Conservation (phyloP, 2,888 invertebrate species). For the Lasioglossum villosulum region DNA sequence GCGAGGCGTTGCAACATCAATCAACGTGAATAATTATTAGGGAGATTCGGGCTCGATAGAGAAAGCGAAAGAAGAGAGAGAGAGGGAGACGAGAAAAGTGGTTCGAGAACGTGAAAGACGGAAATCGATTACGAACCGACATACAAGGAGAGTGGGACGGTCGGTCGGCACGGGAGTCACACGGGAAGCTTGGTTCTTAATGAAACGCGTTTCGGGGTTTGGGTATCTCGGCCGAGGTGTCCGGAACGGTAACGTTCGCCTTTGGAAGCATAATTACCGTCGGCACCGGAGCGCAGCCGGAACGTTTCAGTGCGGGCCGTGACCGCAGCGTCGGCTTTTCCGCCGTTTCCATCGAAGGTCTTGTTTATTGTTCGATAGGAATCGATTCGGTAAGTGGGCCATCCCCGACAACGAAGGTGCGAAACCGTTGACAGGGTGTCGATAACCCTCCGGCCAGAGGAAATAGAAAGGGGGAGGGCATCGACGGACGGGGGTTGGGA, state of each 20-base stretch:
- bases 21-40: conserved; percentile 53
- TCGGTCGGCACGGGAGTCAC: not conserved
- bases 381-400: conserved; percentile 75
- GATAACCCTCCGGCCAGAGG: conserved; percentile 72
- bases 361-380: conserved; percentile 73
- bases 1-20: conserved; percentile 32
- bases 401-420: conserved; percentile 60
- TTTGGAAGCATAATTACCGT: conserved; percentile 34
- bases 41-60: conserved; percentile 5
- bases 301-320: conserved; percentile 11
- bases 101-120: conserved; percentile 5
- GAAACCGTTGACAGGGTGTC: conserved; percentile 77
- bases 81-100: not conserved
- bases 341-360: conserved; percentile 49
- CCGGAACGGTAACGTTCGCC: not conserved
- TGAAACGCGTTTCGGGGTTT: conserved; percentile 25
- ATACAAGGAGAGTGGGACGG: not conserved
- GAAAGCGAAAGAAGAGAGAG: not conserved
- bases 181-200: not conserved
- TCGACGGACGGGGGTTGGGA: conserved; percentile 51
- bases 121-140: conserved; percentile 39
- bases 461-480: conserved; percentile 71
- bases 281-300: conserved; percentile 12
- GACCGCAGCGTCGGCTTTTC: conserved; percentile 38
- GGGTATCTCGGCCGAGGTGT: not conserved